These are phyloP conservation scores for Stictocephala bisonia DNA, from an alignment of 2,888 invertebrate species.

Conservation along the genomic window DNA sequence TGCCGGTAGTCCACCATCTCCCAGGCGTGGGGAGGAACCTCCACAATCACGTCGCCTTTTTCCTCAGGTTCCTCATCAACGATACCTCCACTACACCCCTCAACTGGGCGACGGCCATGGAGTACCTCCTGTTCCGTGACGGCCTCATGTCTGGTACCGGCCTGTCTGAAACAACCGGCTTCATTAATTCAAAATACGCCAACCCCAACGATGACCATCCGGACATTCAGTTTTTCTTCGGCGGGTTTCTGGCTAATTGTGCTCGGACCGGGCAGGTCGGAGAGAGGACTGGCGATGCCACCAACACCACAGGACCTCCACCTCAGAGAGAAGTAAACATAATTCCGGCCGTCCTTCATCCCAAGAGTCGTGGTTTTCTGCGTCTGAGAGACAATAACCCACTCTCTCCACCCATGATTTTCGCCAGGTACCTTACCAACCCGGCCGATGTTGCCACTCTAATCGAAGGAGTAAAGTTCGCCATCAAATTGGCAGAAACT, in stretches of 20 bases:
- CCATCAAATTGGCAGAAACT: conserved; percentile 77
- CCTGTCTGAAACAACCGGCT: conserved; percentile 86
- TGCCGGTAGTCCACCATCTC: conserved; percentile 76
- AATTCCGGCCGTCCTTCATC: conserved; percentile 85
- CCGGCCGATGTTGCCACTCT: conserved; percentile 83
- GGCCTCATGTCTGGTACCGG: conserved; percentile 92
- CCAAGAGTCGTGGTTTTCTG: conserved; percentile 85
- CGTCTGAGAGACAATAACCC: conserved; percentile 83
- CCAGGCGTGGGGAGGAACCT: conserved; percentile 88
- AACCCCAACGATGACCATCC: conserved; percentile 81
- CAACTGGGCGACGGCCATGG: conserved; percentile 95
- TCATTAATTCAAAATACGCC: conserved; percentile 83
- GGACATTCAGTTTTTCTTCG: conserved; percentile 88
- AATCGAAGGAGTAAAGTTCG: conserved; percentile 86
- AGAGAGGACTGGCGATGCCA: conserved; percentile 75
- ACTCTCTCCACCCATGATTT: conserved; percentile 83
- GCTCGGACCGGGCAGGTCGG: conserved; percentile 89
- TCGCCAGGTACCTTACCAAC: conserved; percentile 83
- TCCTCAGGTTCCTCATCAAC: conserved; percentile 82
- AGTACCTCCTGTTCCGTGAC: conserved; percentile 87
- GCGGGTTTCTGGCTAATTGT: conserved; percentile 87
- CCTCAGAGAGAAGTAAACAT: conserved; percentile 74
- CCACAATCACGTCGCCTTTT: conserved; percentile 87
- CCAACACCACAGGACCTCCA: conserved; percentile 50
- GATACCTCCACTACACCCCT: conserved; percentile 86